Conservation (phyloP, 1,140 invertebrate genomes). For the Heterodera carotae region DNA sequence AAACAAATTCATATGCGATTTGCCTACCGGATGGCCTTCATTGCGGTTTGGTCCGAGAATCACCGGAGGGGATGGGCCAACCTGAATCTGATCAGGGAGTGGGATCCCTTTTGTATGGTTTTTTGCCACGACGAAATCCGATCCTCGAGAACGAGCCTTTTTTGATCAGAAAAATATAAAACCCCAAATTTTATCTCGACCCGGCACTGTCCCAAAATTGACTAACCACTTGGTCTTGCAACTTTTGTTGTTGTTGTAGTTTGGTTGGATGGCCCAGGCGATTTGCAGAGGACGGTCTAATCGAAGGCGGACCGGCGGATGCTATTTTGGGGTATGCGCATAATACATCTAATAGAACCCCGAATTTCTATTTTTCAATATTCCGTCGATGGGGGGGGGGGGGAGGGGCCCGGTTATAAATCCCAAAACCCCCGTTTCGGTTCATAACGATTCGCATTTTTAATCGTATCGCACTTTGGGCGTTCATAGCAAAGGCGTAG, state of each 20-base stretch:
- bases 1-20: constrained; percentile 27
- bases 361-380: no score
- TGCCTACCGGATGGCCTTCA: not conserved
- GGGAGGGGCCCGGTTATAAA: no score
- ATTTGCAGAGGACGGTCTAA: constrained; percentile 1
- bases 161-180: no score
- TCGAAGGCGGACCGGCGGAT: not conserved
- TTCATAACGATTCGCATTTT: no score
- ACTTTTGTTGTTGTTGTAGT: not conserved
- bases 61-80: not conserved
- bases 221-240: constrained; percentile 24
- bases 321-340: not conserved
- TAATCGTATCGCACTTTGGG: no score
- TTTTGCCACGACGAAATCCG: no score
- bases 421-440: no score
- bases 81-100: not conserved
- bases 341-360: not conserved
- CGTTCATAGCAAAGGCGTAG: no score
- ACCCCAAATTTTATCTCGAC: no score
- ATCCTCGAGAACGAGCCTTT: no score
- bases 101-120: no score
- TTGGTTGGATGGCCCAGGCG: not conserved
- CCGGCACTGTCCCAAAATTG: not conserved
- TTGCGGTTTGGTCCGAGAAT: constrained; percentile 7
- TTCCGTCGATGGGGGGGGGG: no score